Base-by-base conservation (phyloP, 2,797 vertebrate species). In the Octomys mimax region DNA sequence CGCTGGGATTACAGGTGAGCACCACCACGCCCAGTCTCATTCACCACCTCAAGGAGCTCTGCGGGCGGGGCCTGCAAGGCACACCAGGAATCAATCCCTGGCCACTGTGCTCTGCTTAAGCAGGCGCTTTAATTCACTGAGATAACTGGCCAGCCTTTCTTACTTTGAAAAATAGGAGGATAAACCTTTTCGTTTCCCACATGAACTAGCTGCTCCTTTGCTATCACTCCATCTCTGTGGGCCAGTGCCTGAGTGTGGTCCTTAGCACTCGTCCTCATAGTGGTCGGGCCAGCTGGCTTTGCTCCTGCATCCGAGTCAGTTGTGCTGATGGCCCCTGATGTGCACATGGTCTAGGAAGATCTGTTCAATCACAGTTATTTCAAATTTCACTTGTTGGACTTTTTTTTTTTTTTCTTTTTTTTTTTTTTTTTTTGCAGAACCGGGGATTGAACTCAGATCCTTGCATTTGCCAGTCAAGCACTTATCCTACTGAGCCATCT, bases 151-250 rank as follows among this genome's bases (percentile, higher is more conserved):
- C 16, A n/a, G 10, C 3, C 42, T 49, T 70, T 87, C 61, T 78
- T 42, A 46, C 24, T 80, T 95, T 52, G 54, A 84, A 71, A 95
- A 84, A 24, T 62, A 64, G 79, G 46, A 66, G n/a, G 54, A 28
- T 8, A 31, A 61, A 71, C 14, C 46, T 6, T 89, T 46, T 49
- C 71, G 28, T 91, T 92, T 36, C 36, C 33, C 26, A 12, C 3
- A 24, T 68, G 19, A 75, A 62, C 26, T 11, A 46, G 12, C 16
- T 26, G 19, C 12, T 85, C 57, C 52, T 91, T 68, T 42, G 22
- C 42, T 36, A 26, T 28, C 54, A 16, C 5, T 57, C 4, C 2
- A 26, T 49, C 13, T 13, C 26, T 80, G 14, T 18, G 66, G 33
- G 0, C 2, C 22, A 2, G 6, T 33, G 10, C 28, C 39, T 1